A percentile compares a stretch with the other conserved stretches of the same genome.
These are phyloP conservation scores for Calypte anna DNA, from an alignment of 2,113 vertebrate genomes.

Conservation along the genomic window DNA sequence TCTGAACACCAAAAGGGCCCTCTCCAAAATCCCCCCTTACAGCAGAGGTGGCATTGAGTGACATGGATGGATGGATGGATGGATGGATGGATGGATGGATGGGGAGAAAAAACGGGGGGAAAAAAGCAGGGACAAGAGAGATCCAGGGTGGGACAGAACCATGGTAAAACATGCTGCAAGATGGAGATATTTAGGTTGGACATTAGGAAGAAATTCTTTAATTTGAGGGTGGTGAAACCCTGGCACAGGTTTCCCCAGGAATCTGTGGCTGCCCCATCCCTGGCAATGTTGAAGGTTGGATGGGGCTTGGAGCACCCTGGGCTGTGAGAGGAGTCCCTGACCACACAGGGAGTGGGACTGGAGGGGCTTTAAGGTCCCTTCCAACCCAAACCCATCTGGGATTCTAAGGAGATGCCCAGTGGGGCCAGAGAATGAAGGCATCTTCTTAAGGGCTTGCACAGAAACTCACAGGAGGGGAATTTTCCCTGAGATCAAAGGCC, in stretches of 20 bases:
- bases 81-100: neutral
- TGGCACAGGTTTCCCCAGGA: too few relatives aligned
- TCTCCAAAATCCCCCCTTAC: neutral
- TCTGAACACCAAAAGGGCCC: neutral
- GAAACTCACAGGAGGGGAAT: neutral
- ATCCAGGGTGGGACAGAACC: neutral
- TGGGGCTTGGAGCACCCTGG: too few relatives aligned
- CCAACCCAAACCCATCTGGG: too few relatives aligned
- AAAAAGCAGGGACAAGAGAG: neutral
- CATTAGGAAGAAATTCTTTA: too few relatives aligned
- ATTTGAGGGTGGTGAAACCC: too few relatives aligned
- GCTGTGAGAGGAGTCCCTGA: too few relatives aligned
- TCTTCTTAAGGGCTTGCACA: rapidly evolving
- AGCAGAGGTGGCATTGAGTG: neutral
- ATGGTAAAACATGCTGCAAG: rapidly evolving
- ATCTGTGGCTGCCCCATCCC: too few relatives aligned
- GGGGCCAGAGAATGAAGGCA: neutral
- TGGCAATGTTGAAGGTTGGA: too few relatives aligned
- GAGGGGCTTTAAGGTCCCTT: too few relatives aligned
- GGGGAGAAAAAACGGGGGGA: neutral
- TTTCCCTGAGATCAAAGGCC: neutral
- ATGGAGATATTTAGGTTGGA: too few relatives aligned
- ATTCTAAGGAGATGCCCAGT: neutral
- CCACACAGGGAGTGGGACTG: too few relatives aligned
- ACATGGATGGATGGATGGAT: neutral